A percentile compares a stretch with the other conserved stretches of the same genome.
Evolutionary conservation across 2,113 vertebrate genomes (phyloP).

Genomic region (Chelonoidis abingdonii): DNA sequence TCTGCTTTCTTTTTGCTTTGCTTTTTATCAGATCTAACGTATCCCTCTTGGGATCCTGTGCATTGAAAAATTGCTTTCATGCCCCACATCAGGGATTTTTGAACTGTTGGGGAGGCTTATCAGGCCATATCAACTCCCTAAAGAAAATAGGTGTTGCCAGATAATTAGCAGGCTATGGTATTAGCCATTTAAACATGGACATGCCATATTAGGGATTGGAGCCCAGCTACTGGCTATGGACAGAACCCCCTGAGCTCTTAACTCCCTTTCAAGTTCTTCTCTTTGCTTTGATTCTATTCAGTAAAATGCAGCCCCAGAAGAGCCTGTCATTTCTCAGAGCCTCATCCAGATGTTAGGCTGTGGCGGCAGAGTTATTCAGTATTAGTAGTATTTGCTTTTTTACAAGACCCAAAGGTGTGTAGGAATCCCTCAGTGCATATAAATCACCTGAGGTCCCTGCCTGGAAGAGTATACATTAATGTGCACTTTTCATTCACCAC

Average conservation of each 20-base stretch:
- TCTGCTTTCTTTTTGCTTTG: conserved; percentile 1
- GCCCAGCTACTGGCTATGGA: background rate
- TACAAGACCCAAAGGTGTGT: background rate
- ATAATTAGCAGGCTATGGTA: conserved; percentile 58
- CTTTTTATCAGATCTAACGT: conserved; percentile 39
- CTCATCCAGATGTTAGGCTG: conserved; percentile 50
- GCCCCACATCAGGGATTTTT: conserved; percentile 44
- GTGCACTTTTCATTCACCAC: background rate
- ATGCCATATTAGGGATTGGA: background rate
- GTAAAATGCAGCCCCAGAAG: conserved; percentile 13
- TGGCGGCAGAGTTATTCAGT: conserved; percentile 18
- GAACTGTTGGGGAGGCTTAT: conserved; percentile 47
- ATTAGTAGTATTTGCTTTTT: conserved; percentile 11
- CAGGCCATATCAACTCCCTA: conserved; percentile 36
- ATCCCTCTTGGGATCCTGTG: conserved; percentile 22
- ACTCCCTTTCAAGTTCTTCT: conserved; percentile 18
- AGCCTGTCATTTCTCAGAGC: conserved; percentile 37
- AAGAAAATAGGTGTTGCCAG: conserved; percentile 54
- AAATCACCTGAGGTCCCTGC: background rate
- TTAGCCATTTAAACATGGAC: conserved; percentile 60
- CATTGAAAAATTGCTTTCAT: conserved; percentile 28
- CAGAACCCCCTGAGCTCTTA: conserved; percentile 30
- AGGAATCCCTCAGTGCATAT: background rate
- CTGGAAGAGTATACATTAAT: background rate
- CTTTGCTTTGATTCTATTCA: conserved; percentile 56